Evolutionary conservation across 2,888 invertebrate genomes (phyloP).

Genomic region (Notocelia uddmanniana): DNA sequence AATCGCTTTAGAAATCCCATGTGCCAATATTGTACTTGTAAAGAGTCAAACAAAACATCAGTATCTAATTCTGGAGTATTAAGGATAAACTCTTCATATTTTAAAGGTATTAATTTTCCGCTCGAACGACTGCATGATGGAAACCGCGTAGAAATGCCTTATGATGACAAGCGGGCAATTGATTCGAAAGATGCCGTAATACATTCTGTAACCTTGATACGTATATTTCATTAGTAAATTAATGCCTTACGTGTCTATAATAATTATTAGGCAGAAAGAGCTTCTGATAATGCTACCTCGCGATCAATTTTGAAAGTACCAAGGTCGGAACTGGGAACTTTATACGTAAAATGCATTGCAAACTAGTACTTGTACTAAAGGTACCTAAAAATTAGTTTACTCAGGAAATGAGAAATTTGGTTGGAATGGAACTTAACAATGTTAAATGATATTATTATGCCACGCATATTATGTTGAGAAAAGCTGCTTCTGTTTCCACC

Average conservation of each 20-base stretch:
- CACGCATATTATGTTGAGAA: neutral
- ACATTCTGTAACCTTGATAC: conserved; percentile 7
- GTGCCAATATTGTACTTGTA: no score
- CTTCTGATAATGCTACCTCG: neutral
- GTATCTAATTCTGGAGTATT: no score
- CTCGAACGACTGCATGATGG: conserved; percentile 1
- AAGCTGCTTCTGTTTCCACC: neutral
- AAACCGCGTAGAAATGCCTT: neutral
- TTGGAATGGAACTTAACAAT: neutral
- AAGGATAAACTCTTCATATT: neutral
- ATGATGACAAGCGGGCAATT: neutral
- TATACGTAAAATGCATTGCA: neutral
- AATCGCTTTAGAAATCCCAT: neutral
- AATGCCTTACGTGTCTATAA: neutral
- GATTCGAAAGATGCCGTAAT: neutral
- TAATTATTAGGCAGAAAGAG: neutral
- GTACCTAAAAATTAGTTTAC: neutral
- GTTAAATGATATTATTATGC: neutral
- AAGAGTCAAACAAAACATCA: no score
- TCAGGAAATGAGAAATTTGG: neutral
- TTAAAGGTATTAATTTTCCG: conserved; percentile 16
- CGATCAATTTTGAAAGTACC: neutral
- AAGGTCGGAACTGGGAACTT: no score
- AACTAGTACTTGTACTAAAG: neutral
- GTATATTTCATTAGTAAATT: conserved; percentile 1